A percentile compares a stretch with the other conserved stretches of the same genome.
These are phyloP conservation scores for Sander vitreus DNA, from an alignment of 2,113 vertebrate genomes.

Conservation along the genomic window DNA sequence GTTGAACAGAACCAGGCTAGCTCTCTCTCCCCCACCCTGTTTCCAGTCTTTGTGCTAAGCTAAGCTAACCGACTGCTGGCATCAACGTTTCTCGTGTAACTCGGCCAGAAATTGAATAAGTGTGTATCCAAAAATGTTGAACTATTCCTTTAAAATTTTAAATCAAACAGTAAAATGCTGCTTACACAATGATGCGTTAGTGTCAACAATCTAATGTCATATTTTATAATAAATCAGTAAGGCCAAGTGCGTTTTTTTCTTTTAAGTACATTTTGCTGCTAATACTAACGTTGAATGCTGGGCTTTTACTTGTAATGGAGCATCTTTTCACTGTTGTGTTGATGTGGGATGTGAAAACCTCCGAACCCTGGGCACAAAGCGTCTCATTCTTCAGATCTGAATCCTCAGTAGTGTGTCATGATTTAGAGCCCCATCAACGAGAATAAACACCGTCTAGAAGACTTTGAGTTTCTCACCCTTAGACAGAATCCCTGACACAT, in stretches of 20 bases:
- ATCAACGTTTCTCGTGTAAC: background rate
- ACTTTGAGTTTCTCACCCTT: slow-evolving; percentile 60
- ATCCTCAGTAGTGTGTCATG: slow-evolving; percentile 12
- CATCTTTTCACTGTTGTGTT: background rate
- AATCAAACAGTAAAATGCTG: too few relatives aligned
- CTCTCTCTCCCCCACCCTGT: background rate
- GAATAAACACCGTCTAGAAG: slow-evolving; percentile 60
- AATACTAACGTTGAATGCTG: background rate
- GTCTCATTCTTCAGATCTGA: slow-evolving; percentile 24
- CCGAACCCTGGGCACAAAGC: slow-evolving; percentile 19
- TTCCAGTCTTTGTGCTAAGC: slow-evolving; percentile 6
- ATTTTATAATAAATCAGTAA: too few relatives aligned
- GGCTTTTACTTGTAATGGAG: background rate
- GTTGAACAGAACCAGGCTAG: background rate
- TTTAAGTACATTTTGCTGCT: background rate
- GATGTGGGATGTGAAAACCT: background rate
- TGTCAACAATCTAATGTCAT: background rate
- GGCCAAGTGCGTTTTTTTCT: too few relatives aligned
- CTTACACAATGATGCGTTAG: too few relatives aligned
- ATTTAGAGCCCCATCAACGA: slow-evolving; percentile 37
- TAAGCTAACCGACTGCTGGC: background rate
- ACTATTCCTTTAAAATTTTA: background rate
- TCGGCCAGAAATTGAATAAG: background rate
- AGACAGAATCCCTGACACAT: slow-evolving; percentile 56
- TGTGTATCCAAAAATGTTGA: background rate